Percentiles rank a stretch among this genome's conserved stretches.
phyloP scores from a whole-genome alignment of 2,113 vertebrate species.

The Pycnonotus jocosus region DNA sequence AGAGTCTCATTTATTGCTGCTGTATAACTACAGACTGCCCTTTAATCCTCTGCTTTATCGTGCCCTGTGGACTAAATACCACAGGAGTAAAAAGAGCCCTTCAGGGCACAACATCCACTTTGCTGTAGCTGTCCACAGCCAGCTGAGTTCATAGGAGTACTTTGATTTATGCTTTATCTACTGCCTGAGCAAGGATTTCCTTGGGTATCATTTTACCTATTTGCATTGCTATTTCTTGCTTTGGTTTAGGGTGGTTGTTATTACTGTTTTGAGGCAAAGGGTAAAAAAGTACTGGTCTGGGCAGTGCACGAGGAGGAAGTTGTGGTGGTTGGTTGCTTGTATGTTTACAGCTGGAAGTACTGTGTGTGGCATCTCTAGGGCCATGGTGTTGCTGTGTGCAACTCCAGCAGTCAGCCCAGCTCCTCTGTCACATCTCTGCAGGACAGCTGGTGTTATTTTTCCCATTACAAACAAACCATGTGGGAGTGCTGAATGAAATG shows the following conservation, averaged over 20 bases:
- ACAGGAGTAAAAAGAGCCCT: not conserved
- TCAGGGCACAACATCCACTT: constrained; percentile 40
- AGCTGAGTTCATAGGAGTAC: not conserved
- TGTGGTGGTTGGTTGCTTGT: not conserved
- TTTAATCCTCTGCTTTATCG: constrained; percentile 30
- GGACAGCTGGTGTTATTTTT: not conserved
- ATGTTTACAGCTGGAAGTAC: not conserved
- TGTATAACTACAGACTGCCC: not conserved
- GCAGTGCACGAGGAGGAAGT: not conserved
- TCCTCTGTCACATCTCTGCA: not conserved
- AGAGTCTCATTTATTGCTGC: constrained; percentile 13
- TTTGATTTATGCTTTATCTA: not conserved
- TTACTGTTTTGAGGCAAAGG: not conserved
- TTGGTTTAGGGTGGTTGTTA: not conserved
- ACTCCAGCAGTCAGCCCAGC: not conserved
- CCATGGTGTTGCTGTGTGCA: not conserved
- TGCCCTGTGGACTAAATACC: constrained; percentile 18
- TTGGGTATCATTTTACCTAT: not conserved
- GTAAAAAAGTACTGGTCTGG: not conserved
- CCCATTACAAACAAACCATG: not conserved
- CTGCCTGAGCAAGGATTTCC: not conserved
- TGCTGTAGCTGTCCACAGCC: not conserved
- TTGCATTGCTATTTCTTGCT: not conserved
- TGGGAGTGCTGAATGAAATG: not conserved
- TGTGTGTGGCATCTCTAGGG: not conserved